phyloP scores from a whole-genome alignment of 2,797 vertebrate species.

The Limosa lapponica region DNA sequence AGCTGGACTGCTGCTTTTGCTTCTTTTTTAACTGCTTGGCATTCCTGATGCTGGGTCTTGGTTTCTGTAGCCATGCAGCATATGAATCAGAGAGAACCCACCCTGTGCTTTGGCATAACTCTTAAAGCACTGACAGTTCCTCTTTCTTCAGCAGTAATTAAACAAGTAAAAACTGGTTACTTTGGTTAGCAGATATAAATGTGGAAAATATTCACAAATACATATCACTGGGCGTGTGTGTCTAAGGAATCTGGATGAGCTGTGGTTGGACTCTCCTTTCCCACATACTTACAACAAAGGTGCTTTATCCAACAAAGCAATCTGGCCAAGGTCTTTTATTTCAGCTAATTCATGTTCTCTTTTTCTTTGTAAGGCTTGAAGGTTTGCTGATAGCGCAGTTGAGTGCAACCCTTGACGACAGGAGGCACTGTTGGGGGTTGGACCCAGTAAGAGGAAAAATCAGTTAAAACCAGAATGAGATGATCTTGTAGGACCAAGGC shows the following conservation, averaged over 20 bases:
- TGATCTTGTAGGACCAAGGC: neutral
- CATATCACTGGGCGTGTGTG: conserved; percentile 59
- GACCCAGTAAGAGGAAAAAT: neutral
- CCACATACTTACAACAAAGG: conserved; percentile 69
- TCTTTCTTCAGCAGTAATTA: conserved; percentile 59
- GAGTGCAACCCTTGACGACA: neutral
- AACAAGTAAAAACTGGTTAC: conserved; percentile 72
- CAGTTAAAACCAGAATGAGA: neutral
- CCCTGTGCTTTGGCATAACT: conserved; percentile 58
- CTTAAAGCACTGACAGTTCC: conserved; percentile 56
- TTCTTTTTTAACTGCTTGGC: conserved; percentile 44
- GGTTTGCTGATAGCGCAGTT: conserved; percentile 12
- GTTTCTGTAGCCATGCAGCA: conserved; percentile 73
- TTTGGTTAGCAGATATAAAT: conserved; percentile 59
- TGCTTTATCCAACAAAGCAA: conserved; percentile 61
- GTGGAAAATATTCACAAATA: conserved; percentile 58
- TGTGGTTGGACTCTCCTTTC: conserved; percentile 63
- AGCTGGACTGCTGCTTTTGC: conserved; percentile 14
- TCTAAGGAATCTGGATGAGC: conserved; percentile 69
- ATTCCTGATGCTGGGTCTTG: conserved; percentile 71
- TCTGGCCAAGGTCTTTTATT: conserved; percentile 55
- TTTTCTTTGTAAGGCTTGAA: neutral
- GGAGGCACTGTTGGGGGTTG: conserved; percentile 3
- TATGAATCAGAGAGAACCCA: conserved; percentile 71
- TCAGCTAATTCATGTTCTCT: conserved; percentile 28